A percentile compares a stretch with the other conserved stretches of the same genome.
Evolutionary conservation across 2,888 invertebrate species (phyloP).

Genomic region (Drosophila lacicola): DNA sequence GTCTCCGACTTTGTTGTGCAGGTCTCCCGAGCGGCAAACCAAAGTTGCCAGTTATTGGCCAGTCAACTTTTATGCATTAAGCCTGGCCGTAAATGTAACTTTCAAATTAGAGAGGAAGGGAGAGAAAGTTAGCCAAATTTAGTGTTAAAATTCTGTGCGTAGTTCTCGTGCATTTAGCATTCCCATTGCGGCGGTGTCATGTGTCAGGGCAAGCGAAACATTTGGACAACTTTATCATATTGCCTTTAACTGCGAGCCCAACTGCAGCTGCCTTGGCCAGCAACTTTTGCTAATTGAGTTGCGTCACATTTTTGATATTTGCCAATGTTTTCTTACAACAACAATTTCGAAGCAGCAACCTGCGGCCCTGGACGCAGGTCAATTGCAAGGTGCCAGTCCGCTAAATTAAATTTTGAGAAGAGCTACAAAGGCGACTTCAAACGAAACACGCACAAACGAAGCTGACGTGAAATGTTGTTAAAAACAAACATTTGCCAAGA

Average conservation of each 20-base stretch:
- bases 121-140: conserved; percentile 10
- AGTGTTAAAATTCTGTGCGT: conserved; percentile 27
- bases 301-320: conserved; percentile 14
- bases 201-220: conserved; percentile 19
- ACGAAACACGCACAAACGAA: conserved; percentile 47
- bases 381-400: conserved; percentile 38
- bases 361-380: conserved; percentile 31
- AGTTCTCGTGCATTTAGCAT: conserved; percentile 7
- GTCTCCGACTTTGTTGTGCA: conserved; percentile 44
- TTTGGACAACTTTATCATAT: conserved; percentile 35
- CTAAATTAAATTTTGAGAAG: conserved; percentile 57
- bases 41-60: conserved; percentile 24
- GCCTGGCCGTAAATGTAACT: conserved; percentile 27
- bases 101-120: conserved; percentile 31
- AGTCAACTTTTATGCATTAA: conserved; percentile 30
- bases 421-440: conserved; percentile 72
- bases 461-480: conserved; percentile 59
- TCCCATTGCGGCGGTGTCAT: conserved; percentile 33
- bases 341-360: conserved; percentile 11
- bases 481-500: conserved; percentile 71
- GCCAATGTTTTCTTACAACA: conserved; percentile 13
- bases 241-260: conserved; percentile 21
- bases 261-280: conserved; percentile 13
- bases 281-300: conserved; percentile 54
- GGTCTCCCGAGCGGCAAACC: not conserved